These are phyloP conservation scores for Phaenicophaeus curvirostris DNA, from an alignment of 2,797 vertebrate genomes.

Conservation along the genomic window DNA sequence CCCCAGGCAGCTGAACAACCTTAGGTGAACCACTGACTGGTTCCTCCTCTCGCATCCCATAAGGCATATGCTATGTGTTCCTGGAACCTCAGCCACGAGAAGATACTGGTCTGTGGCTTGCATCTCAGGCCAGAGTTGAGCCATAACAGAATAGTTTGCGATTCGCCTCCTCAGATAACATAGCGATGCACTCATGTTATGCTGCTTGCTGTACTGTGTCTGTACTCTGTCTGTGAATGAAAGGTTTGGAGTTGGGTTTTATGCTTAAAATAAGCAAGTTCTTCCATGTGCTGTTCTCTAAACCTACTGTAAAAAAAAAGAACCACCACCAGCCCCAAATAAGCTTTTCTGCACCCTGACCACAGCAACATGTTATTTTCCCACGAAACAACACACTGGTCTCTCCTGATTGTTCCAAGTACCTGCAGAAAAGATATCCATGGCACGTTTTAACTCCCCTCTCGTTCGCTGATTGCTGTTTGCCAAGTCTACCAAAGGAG, in stretches of 20 bases:
- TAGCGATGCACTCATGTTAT: not conserved
- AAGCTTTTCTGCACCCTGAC: not conserved
- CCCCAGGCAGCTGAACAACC: not conserved
- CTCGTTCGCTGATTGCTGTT: constrained; percentile 92
- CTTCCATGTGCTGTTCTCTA: not conserved
- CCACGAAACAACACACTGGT: not conserved
- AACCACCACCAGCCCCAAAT: not conserved
- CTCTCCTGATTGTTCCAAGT: not conserved
- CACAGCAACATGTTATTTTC: too few relatives aligned
- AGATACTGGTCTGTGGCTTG: not conserved
- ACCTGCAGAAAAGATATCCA: constrained; percentile 99
- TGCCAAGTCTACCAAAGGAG: constrained; percentile 92
- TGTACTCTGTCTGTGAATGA: not conserved
- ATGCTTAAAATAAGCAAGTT: not conserved
- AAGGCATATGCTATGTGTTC: not conserved
- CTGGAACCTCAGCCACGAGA: not conserved
- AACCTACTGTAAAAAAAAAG: not conserved
- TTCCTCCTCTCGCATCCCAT: not conserved
- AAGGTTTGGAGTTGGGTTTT: not conserved
- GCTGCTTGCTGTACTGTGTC: not conserved
- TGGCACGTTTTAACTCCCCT: constrained; percentile 91
- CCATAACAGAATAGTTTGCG: not conserved
- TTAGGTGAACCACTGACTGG: not conserved
- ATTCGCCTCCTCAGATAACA: not conserved
- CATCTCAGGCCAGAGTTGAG: not conserved